Evolutionary conservation across 2,888 invertebrate species (phyloP).

Genomic region (Lasioglossum lativentre): DNA sequence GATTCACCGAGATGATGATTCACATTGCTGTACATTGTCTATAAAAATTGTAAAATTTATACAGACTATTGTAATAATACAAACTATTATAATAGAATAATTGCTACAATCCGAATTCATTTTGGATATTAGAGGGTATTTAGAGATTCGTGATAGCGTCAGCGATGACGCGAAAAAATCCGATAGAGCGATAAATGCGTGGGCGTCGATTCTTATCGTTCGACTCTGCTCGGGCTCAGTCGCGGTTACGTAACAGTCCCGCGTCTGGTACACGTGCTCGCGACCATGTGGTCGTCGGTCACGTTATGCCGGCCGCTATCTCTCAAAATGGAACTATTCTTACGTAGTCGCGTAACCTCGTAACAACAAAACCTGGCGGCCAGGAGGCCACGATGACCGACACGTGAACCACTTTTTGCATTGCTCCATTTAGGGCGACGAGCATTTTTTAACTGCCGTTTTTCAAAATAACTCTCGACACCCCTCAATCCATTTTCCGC

Average conservation of each 20-base stretch:
- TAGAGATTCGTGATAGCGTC: not conserved
- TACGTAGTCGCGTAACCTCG: conserved; percentile 47
- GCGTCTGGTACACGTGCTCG: conserved; percentile 62
- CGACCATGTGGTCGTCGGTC: conserved; percentile 66
- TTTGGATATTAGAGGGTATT: not conserved
- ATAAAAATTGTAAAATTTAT: not conserved
- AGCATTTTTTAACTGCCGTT: not conserved
- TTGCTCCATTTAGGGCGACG: not conserved
- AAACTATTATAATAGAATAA: no score
- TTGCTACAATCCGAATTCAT: not conserved
- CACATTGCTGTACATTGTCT: no score
- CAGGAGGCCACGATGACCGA: conserved; percentile 32
- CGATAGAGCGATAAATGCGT: not conserved
- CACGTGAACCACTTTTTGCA: conserved; percentile 60
- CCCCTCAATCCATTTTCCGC: not conserved
- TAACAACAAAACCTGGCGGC: conserved; percentile 34
- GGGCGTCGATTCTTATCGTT: conserved; percentile 5
- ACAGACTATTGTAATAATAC: no score
- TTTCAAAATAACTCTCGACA: not conserved
- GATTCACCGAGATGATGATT: no score
- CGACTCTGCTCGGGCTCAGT: conserved; percentile 23
- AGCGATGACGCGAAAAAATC: not conserved
- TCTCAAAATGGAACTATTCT: conserved; percentile 65
- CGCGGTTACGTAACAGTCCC: conserved; percentile 62
- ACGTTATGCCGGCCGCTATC: conserved; percentile 57